These are phyloP conservation scores for Bursaphelenchus okinawaensis DNA, from an alignment of 2,888 invertebrate genomes.

Conservation along the genomic window DNA sequence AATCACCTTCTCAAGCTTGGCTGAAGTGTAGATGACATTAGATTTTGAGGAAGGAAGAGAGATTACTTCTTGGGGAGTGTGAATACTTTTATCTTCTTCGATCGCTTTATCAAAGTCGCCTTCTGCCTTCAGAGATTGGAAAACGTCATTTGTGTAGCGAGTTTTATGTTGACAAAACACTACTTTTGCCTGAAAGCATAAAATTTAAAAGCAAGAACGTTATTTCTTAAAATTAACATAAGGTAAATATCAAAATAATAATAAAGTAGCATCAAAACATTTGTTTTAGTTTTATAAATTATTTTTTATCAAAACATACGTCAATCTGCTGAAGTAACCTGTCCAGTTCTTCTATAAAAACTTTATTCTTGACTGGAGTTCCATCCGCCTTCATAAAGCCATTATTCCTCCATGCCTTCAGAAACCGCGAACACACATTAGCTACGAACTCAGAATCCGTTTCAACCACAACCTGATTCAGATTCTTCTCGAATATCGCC, in stretches of 20 bases:
- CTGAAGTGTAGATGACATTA: slow-evolving; percentile 15
- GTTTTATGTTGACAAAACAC: neutral
- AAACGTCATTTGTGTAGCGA: neutral
- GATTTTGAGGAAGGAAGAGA: neutral
- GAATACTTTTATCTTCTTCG: neutral
- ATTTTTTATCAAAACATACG: slow-evolving; percentile 10
- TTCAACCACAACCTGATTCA: slow-evolving; percentile 18
- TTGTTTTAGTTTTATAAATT: neutral
- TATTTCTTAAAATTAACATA: neutral
- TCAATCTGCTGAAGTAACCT: slow-evolving; percentile 16
- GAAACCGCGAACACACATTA: slow-evolving; percentile 15
- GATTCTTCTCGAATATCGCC: slow-evolving; percentile 24
- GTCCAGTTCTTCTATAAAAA: slow-evolving; percentile 20
- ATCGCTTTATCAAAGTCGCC: neutral
- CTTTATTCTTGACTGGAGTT: slow-evolving; percentile 21
- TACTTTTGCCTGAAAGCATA: slow-evolving; percentile 3
- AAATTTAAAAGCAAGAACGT: neutral
- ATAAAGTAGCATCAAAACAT: neutral
- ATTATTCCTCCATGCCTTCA: slow-evolving; percentile 20
- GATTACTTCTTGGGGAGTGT: neutral
- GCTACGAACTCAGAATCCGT: slow-evolving; percentile 19
- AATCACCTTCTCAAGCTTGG: neutral
- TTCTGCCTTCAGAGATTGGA: slow-evolving; percentile 3
- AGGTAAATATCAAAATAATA: slow-evolving; percentile 4
- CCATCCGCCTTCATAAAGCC: slow-evolving; percentile 23